Base-by-base conservation (phyloP, 2,888 invertebrate genomes). In the Drosophila cracens region DNA sequence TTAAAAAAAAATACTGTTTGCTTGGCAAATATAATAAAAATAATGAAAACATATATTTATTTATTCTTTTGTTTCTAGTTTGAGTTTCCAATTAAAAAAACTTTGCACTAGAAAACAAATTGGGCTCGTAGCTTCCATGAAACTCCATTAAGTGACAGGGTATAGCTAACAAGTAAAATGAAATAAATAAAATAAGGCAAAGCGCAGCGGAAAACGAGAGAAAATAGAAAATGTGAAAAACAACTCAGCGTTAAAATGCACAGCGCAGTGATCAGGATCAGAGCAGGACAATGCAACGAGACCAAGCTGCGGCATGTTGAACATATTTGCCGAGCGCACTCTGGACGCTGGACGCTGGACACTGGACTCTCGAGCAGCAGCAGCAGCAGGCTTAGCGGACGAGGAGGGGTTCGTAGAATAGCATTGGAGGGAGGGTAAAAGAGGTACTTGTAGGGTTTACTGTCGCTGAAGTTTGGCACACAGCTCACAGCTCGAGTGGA, bases 221-320 rank as follows among this genome's bases (percentile, higher is more conserved):
- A 29, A 57, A 69, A 71, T 13, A 25, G 38, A 72, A 64, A 68
- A 79, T 62, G 76, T 70, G 79, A 76, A 79, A 85, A 72, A 80
- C 71, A 76, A 73, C 80, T 76, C 74, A 82, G 87, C 88, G 88
- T 81, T 89, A 84, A 85, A 85, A 84, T 86, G 85, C 85, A 87
- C 88, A 89, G 80, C 81, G 81, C 74, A 74, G 87, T 85, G 84
- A 85, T 85, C 89, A 87, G 84, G 84, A 84, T 84, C 84, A 86
- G 84, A 79, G 54, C 27, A n/a, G 76, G 84, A 84, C 84, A 85
- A 85, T 84, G 82, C 78, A 52, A 73, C 74, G 52, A 75, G 67
- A 78, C 81, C 82, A 72, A 61, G 78, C 80, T 79, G 81, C 77
- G 86, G 88, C 83, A 86, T 87, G 86, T 89, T 87, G 77, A 88